Base-by-base conservation (phyloP, 1,140 invertebrate species). In the Laupala kohalensis region DNA sequence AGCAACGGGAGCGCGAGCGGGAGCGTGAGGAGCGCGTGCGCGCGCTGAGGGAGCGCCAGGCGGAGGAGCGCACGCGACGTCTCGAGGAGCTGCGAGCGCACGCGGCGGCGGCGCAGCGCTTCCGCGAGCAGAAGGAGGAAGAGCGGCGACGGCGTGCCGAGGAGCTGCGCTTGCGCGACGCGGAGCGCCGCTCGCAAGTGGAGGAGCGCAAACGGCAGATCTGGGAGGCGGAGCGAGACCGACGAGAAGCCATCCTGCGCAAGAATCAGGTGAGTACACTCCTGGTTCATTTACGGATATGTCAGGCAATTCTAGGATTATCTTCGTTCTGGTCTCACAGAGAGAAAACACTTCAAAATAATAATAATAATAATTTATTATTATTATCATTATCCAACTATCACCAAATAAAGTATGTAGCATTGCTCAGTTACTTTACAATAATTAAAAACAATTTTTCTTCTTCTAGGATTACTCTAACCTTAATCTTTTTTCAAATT, bases 181-280 rank as follows among this genome's bases (percentile, higher is more conserved):
- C 85, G 76, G 90, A 92, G 77, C 87, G 91, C 77, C 84, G 90
- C 65, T 81, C 82, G 67, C 86, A 92, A 83, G 93, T 94, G 30
- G 93, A 94, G 81, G 92, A 94, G 81, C 86, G 92, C 74, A 94
- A 94, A 82, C 87, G 88, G 71, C 86, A 89, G 77, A 93, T 95
- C 80, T 90, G 90, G 84, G 92, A 94, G 80, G 92, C 92, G 27
- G 92, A 94, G 74, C 82, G 89, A 75, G 92, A 93, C 76, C 84
- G 92, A 74, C 86, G 92, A 74, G 92, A 94, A 80, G 91, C 91
- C 64, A 91, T 94, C 71, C 78, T 95, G 67, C 87, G 89, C 75
- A 90, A 92, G 78, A 93, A 93, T 81, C 87, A 88, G 77, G 80
- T 81, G 76, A 74, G 68, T 13, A n/a, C n/a, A n/a, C n/a, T n/a